A percentile compares a stretch with the other conserved stretches of the same genome.
Evolutionary conservation across 2,888 invertebrate species (phyloP).

Genomic region (Carterocephalus palaemon): DNA sequence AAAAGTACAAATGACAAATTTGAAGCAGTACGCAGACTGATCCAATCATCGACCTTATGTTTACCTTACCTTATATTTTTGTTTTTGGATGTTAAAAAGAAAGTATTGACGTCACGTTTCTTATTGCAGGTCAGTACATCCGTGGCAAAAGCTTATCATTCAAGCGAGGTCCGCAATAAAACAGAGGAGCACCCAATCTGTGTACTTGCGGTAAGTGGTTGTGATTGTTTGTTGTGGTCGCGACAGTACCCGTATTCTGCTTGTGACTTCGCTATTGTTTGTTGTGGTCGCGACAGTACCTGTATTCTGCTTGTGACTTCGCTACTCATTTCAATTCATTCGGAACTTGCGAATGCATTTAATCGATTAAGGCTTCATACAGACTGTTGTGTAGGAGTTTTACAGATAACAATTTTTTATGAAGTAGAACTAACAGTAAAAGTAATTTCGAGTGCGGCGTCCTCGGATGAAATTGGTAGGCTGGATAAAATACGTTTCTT

Average conservation of each 20-base stretch:
- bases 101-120: conserved; percentile 8
- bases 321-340: conserved; percentile 50
- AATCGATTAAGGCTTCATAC: conserved; percentile 6
- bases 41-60: no score
- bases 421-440: no score
- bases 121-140: conserved; percentile 14
- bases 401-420: no score
- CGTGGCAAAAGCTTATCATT: conserved; percentile 40
- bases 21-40: no score
- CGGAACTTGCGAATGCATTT: conserved; percentile 34
- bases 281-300: no score
- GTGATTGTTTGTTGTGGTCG: conserved; percentile 60
- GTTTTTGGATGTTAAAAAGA: background rate
- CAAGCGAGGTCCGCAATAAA: conserved; percentile 51
- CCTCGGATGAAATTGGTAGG: no score
- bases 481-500: no score
- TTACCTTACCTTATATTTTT: background rate
- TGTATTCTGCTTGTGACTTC: conserved; percentile 65
- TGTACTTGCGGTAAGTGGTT: conserved; percentile 40
- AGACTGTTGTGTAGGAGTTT: no score
- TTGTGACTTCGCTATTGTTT: conserved; percentile 59
- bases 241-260: conserved; percentile 63
- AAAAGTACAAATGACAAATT: no score
- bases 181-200: conserved; percentile 41
- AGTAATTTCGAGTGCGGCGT: no score